Percentiles rank a stretch among this genome's conserved stretches.
Conservation (phyloP, 2,888 invertebrate species). For the Hyles lineata region DNA sequence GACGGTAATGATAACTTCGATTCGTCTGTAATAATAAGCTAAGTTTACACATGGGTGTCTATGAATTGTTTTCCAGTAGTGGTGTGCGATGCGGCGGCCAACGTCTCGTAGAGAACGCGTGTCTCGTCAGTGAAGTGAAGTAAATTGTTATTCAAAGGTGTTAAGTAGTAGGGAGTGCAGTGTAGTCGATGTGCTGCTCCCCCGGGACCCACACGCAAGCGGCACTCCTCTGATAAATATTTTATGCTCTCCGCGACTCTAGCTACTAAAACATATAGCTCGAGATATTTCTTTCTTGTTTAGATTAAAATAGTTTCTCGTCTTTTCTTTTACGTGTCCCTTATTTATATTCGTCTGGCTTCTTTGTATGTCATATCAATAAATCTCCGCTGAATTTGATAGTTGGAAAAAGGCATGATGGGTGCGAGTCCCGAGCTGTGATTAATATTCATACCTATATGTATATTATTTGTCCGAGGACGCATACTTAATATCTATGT, state of each 20-base stretch:
- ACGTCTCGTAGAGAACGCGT: neutral
- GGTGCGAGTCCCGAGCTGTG: conserved; percentile 14
- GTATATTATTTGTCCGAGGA: neutral
- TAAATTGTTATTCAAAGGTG: conserved; percentile 67
- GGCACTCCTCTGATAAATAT: conserved; percentile 83
- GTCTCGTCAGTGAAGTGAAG: conserved; percentile 46
- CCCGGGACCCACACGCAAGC: conserved; percentile 63
- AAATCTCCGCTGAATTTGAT: conserved; percentile 34
- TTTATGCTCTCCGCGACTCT: conserved; percentile 74
- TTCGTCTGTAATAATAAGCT: neutral
- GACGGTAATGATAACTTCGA: neutral
- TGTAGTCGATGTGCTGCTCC: conserved; percentile 53
- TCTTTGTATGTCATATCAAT: conserved; percentile 50
- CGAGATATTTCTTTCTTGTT: conserved; percentile 64
- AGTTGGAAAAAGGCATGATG: conserved; percentile 28
- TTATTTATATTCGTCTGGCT: conserved; percentile 64
- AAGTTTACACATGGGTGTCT: neutral
- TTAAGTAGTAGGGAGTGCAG: conserved; percentile 67
- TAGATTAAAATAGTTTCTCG: conserved; percentile 68
- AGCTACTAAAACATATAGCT: conserved; percentile 59
- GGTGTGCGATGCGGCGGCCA: neutral
- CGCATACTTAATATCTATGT: neutral
- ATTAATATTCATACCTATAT: conserved; percentile 20
- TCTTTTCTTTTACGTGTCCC: conserved; percentile 55
- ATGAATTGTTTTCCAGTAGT: neutral